Percentiles rank a stretch among this genome's conserved stretches.
phyloP scores from a whole-genome alignment of 2,113 vertebrate genomes.

The Coreoperca whiteheadi region DNA sequence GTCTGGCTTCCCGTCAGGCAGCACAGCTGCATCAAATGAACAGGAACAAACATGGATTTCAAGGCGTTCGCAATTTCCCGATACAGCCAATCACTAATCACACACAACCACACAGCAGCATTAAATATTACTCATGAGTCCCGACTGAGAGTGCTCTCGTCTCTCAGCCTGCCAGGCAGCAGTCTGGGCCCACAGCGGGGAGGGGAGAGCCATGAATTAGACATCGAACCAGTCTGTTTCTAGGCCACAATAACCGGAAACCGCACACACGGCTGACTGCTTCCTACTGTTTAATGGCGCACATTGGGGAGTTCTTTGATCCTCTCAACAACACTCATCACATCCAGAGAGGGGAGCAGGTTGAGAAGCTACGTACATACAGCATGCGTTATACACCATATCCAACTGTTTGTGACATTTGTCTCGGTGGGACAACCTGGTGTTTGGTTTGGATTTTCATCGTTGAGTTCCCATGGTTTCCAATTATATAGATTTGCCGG shows the following conservation, averaged over 20 bases:
- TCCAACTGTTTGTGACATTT: background rate
- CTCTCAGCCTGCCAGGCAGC: background rate
- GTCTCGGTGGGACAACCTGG: background rate
- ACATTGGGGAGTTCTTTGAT: background rate
- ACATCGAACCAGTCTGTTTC: constrained; percentile 45
- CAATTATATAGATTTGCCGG: background rate
- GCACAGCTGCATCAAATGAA: constrained; percentile 1
- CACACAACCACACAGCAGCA: constrained; percentile 6
- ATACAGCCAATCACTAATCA: constrained; percentile 6
- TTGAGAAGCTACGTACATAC: background rate
- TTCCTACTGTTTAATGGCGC: constrained; percentile 1
- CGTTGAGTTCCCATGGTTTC: background rate
- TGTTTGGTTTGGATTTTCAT: background rate
- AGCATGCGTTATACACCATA: background rate
- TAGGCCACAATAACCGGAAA: constrained; percentile 54
- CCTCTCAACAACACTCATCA: background rate
- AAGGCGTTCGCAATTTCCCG: constrained; percentile 29
- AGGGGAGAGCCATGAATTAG: constrained; percentile 51
- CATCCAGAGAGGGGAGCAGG: background rate
- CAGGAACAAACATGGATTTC: constrained; percentile 22
- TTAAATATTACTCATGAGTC: constrained; percentile 17
- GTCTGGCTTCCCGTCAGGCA: constrained; percentile 10
- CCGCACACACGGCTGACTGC: constrained; percentile 7
- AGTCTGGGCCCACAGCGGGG: constrained; percentile 4
- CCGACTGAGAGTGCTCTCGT: background rate